Evolutionary conservation across 1,140 invertebrate species (phyloP), one percentile per base, ranked within the genome.

Genomic region (Coelopa frigida): DNA sequence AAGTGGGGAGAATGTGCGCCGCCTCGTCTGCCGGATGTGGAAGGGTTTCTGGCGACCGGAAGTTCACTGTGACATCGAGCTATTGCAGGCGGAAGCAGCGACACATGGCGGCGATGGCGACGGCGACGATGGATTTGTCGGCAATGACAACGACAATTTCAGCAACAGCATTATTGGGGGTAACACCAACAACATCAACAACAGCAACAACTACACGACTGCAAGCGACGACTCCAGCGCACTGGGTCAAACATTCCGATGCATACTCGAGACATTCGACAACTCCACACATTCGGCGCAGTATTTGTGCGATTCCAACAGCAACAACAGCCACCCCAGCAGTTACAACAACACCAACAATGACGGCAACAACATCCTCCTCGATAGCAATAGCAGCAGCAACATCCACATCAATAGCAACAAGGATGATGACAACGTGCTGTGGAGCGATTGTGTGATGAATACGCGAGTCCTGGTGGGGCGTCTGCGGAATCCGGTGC

Each of bases 211-310:
- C 22, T n/a, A n/a, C 53, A 12, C 48, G 49, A 35, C 53, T 38
- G 18, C 54, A 53, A 42, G 17, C 15, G n/a, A 45, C 12, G 23
- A 15, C 15, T n/a, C 6, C 32, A 24, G 27, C 35, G 2, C 37
- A 5, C 15, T 35, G 8, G 23, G 22, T 40, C 39, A 59, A 52
- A 51, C 56, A 59, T 65, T 65, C 61, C 62, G 58, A 31, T 65
- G 62, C 35, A 50, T 52, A 39, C 49, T 55, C 29, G 52, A 58
- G 20, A 47, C 53, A 43, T 51, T 57, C 56, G 49, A 61, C 32
- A 44, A 36, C 18, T 14, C 43, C 24, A 35, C n/a, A 43, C 26
- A 43, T n/a, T 29, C 33, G 41, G 48, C 45, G 26, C 42, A 40
- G 15, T 37, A 32, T 20, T 22, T 14, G 22, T 40, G n/a, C 12